Conservation (phyloP, 2,797 vertebrate genomes). For the Tapera naevia region DNA sequence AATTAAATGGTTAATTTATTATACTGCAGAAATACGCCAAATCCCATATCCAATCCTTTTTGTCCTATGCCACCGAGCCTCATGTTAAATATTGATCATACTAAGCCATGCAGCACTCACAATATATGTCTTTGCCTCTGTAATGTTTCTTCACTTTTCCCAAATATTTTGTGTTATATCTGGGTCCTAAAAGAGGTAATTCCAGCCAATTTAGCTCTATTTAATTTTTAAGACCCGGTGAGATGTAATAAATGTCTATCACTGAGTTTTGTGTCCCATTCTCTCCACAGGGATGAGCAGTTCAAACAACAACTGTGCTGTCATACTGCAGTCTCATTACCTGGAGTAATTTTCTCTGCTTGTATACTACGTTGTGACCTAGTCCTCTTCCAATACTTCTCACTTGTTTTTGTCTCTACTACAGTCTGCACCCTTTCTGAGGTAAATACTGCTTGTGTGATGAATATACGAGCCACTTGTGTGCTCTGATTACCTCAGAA, state of each 20-base stretch:
- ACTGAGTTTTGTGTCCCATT: background rate
- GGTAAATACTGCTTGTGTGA: background rate
- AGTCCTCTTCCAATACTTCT: background rate
- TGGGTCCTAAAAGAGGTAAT: background rate
- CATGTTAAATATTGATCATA: background rate
- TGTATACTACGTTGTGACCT: background rate
- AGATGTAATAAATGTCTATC: background rate
- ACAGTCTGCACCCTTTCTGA: background rate
- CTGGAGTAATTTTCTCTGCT: background rate
- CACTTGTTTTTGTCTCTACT: background rate
- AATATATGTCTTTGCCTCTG: background rate
- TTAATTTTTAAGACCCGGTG: background rate
- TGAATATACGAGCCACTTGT: background rate
- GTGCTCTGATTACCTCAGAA: background rate
- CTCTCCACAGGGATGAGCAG: background rate
- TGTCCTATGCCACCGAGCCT: background rate
- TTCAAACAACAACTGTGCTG: background rate
- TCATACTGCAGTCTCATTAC: background rate
- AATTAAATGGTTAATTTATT: background rate
- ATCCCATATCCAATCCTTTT: background rate
- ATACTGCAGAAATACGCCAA: background rate
- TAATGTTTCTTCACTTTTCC: background rate
- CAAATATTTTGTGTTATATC: background rate
- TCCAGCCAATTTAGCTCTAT: background rate
- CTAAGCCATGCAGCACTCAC: background rate